Base-by-base conservation (phyloP, 2,888 invertebrate genomes). In the Zonitis immaculata region DNA sequence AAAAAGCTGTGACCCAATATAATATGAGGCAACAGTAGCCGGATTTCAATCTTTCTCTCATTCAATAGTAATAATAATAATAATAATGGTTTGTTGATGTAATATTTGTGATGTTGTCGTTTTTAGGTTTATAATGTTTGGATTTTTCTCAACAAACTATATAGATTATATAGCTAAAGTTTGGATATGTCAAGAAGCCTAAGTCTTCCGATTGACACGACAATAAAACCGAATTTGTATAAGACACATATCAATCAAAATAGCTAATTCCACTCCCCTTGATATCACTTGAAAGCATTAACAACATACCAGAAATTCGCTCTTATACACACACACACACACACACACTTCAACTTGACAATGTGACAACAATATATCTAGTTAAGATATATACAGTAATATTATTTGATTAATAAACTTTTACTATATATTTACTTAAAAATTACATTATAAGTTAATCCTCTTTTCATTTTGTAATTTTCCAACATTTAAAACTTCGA, bases 391-490 rank as follows among this genome's bases (percentile, higher is more conserved):
- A n/a, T n/a, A n/a, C n/a, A n/a, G n/a, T n/a, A n/a, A n/a, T n/a
- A n/a, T n/a, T n/a, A n/a, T n/a, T n/a, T n/a, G n/a, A n/a, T n/a
- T n/a, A n/a, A n/a, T n/a, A n/a, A n/a, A 5, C 47, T 44, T 43
- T 18, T n/a, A n/a, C n/a, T 28, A 44, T 27, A 44, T 43, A 35
- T 12, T 42, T 35, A 9, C 22, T 16, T 11, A 32, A 43, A 52
- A 43, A 46, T 54, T 39, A 42, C 20, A 11, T 32, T 18, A 65
- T 66, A 66, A 63, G 62, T 65, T 65, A 64, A 66, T 67, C 65
- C 64, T 14, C 32, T 52, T 48, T 51, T 30, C 59, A 65, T 62
- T 66, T 66, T 64, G 65, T 65, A 64, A 59, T 64, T 66, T 62
- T 60, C 22, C 22, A 22, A n/a, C n/a, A n/a, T 59, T 60, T 59